Base-by-base conservation (phyloP, 2,888 invertebrate species). In the Trachelus stipa region DNA sequence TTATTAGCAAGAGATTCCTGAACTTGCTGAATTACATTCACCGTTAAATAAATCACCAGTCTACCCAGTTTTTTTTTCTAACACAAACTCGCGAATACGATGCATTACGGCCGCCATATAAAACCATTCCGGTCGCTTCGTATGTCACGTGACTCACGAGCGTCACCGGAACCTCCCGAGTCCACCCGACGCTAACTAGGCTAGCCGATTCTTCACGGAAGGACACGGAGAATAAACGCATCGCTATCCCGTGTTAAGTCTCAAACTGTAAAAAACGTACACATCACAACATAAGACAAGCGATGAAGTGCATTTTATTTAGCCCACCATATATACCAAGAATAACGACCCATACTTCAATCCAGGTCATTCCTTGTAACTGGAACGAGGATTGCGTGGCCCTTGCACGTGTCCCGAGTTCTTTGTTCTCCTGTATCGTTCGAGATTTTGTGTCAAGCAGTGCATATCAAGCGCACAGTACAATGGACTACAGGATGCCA, bases 321-420 rank as follows among this genome's bases (percentile, higher is more conserved):
- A 56, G 23, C 23, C 23, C 23, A 23, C 56, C 23, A 23, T 56
- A 23, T 56, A 56, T 9, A 34, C 12, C 12, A 31, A 11, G 31
- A 71, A 31, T 31, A 71, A 71, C 71, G 31, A 71, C 71, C 12
- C 31, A 23, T 31, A 3, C 31, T 34, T 71, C 1, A 15, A 71
- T 71, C 31, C 71, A 71, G 71, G 71, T 71, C 31, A 9, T 34
- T 71, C 71, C 71, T 71, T 12, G 31, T 15, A 71, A 31, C 31
- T 34, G 71, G 71, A 34, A 71, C 71, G 12, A 34, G 12, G 31
- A 71, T 71, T 12, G 71, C 71, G 71, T 71, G 71, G 71, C 71
- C 12, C 31, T 12, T 31, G 15, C 71, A 71, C 31, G 56, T 56
- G 56, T 56, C 9, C 9, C 15, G 23, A 23, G 56, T 56, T 56